Evolutionary conservation across 2,113 vertebrate genomes (phyloP), one percentile per base, ranked within the genome.

Genomic region (Hemicordylus capensis): DNA sequence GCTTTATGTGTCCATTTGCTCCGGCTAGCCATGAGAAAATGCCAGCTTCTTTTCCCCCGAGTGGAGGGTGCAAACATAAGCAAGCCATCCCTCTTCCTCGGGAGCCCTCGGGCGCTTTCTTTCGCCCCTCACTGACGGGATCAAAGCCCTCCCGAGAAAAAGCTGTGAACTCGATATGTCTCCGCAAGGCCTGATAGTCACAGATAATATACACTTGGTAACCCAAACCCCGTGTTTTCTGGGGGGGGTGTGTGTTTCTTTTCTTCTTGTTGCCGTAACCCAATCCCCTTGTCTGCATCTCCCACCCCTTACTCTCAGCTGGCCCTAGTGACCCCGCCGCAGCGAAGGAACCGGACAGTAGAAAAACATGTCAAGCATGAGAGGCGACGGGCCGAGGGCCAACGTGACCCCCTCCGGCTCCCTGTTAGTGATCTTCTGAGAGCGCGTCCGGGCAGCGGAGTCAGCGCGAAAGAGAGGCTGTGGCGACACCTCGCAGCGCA

Each of bases 311-410:
- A 3, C 24, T 44, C 93, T 64, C 79, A 74, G 89, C 90, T 85
- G 61, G 86, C 94, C 90, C 90, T 89, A 9, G 0, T 93, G 93
- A 94, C 93, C 94, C 92, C 83, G 72, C 66, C 83, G 76, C 89
- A 89, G 92, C 89, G 77, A 81, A 91, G 91, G 89, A 90, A 92
- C 91, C 2, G 93, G 92, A 93, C 93, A 95, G 93, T 93, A 94
- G 91, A 85, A 94, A 93, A 95, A 93, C 92, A 92, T 92, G 90
- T 93, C 95, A 93, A 91, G 94, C 92, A 93, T 95, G 91, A 94
- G 93, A 94, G 92, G 93, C 89, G 89, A 93, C 93, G 90, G 88
- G 90, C 91, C 83, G 90, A 93, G 91, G 91, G 89, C 90, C 90
- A 93, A 89, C 91, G 87, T 92, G 93, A 93, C 93, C 91, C n/a